Conservation (phyloP, 1,140 invertebrate genomes). For the Gryon sp. region DNA sequence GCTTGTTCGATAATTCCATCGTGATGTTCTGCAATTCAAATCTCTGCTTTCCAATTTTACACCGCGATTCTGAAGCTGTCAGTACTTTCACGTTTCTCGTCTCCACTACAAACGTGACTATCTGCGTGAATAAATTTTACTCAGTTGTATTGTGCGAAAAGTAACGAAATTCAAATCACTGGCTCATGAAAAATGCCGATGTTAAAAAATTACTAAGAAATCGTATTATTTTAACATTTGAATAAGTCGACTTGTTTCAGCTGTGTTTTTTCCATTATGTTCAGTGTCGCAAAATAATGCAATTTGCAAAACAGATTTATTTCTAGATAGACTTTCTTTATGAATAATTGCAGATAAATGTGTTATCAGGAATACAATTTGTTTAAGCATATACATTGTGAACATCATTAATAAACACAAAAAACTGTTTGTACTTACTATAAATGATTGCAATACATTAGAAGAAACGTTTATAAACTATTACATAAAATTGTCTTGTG, state of each 20-base stretch:
- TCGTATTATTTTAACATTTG: conserved; percentile 52
- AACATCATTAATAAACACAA: too few relatives aligned
- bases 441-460: too few relatives aligned
- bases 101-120: conserved; percentile 51
- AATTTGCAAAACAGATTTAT: not conserved
- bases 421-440: too few relatives aligned
- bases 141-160: conserved; percentile 41
- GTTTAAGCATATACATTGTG: too few relatives aligned
- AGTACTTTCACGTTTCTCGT: conserved; percentile 44
- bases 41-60: conserved; percentile 45
- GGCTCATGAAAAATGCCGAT: conserved; percentile 46
- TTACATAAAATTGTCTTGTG: too few relatives aligned
- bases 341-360: not conserved
- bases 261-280: conserved; percentile 1
- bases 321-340: not conserved
- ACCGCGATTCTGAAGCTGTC: conserved; percentile 41
- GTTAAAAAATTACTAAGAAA: conserved; percentile 36
- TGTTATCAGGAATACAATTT: too few relatives aligned
- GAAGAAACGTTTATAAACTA: too few relatives aligned
- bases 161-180: conserved; percentile 57
- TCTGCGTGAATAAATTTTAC: conserved; percentile 51
- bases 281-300: not conserved
- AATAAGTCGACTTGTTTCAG: conserved; percentile 21
- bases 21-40: conserved; percentile 56
- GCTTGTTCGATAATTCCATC: conserved; percentile 37